Evolutionary conservation across 1,140 invertebrate genomes (phyloP).

Genomic region (Triops longicaudatus): DNA sequence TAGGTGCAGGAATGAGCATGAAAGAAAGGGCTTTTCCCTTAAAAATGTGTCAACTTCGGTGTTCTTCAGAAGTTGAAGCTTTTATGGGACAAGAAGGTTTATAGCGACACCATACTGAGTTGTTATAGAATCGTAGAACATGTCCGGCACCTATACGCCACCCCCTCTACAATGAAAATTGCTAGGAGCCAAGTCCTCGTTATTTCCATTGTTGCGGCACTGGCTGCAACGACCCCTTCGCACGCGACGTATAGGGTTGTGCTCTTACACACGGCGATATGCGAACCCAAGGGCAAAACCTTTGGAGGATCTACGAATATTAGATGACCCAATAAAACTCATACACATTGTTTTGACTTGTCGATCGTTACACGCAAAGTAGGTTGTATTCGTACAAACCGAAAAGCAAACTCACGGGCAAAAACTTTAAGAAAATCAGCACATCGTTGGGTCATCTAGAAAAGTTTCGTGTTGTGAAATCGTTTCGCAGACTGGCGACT

Average conservation of each 20-base stretch:
- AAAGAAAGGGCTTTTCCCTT: neutral
- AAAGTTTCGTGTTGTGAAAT: no score
- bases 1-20: neutral
- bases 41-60: neutral
- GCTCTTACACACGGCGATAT: neutral
- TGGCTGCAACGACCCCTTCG: neutral
- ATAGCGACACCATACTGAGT: constrained; percentile 1
- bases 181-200: neutral
- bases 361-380: no score
- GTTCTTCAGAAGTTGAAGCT: neutral
- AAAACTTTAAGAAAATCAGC: no score
- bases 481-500: no score
- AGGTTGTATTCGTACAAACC: no score
- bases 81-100: neutral
- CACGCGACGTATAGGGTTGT: neutral
- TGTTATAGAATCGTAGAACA: constrained; percentile 2
- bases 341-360: no score
- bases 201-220: neutral
- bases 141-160: neutral
- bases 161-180: neutral
- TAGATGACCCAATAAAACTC: no score
- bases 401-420: no score
- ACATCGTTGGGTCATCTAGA: no score
- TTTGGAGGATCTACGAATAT: neutral
- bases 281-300: neutral